Base-by-base conservation (phyloP, 2,888 invertebrate genomes). In the Drosophila leonis region DNA sequence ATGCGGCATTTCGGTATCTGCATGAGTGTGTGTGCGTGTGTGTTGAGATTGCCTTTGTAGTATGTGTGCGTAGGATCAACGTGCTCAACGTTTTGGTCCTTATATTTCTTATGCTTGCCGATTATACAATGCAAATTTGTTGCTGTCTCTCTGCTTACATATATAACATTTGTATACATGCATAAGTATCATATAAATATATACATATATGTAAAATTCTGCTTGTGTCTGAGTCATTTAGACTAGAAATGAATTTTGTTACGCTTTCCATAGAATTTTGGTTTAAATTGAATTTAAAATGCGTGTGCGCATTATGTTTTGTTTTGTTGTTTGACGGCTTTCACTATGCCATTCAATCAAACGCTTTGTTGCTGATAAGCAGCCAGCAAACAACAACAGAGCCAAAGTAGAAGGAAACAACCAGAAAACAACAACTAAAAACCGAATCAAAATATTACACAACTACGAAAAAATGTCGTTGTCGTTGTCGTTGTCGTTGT, bases 51-150 rank as follows among this genome's bases (percentile, higher is more conserved):
- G 33, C 20, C 33, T 31, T n/a, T 54, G 46, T n/a, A n/a, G 33
- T 29, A 42, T 41, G 8, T 31, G 37, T 35, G 10, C 18, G 31
- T 37, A 72, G 57, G 73, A 77, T 77, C 41, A 65, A 55, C 57
- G 72, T 52, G 41, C 46, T 54, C 41, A 10, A 33, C 35, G 15
- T 39, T 59, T 57, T 33, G 33, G 37, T 72, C 77, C 74, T 46
- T 61, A 15, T 61, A 15, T 37, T 48, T 52, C 33, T 41, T 33
- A 18, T 18, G 27, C 1, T 13, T 59, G 35, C 29, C 44, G 71
- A 82, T 82, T 87, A 87, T 83, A 83, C 81, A 88, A 82, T 82
- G 60, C 13, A 39, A 41, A 57, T 63, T 24, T 35, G 20, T 20
- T 55, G 35, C 31, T 57, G 18, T 42, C 39, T 33, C 39, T 42